A percentile compares a stretch with the other conserved stretches of the same genome.
phyloP scores from a whole-genome alignment of 1,140 invertebrate genomes.

The Oreohelix idahoensis region DNA sequence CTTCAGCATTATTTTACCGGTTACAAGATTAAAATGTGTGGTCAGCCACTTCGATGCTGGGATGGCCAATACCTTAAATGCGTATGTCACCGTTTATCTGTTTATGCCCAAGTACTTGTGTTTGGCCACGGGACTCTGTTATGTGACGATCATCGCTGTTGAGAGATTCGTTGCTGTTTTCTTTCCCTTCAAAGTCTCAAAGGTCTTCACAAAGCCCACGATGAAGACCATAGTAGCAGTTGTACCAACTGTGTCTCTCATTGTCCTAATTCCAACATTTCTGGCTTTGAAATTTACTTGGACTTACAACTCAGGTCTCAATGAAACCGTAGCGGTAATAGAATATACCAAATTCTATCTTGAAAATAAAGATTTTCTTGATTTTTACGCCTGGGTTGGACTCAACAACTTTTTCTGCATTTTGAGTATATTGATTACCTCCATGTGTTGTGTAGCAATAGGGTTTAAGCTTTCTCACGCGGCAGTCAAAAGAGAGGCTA shows the following conservation, averaged over 20 bases:
- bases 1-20: not conserved
- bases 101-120: not conserved
- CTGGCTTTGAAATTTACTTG: not conserved
- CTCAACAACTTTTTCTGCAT: conserved; percentile 9
- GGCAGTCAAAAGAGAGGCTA: not conserved
- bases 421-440: not conserved
- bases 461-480: not conserved
- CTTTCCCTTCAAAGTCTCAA: conserved; percentile 14
- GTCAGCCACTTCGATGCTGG: not conserved
- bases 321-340: not conserved
- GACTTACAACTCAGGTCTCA: not conserved
- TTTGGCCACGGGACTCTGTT: not conserved
- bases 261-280: not conserved
- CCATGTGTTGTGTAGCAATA: not conserved
- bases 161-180: conserved; percentile 21
- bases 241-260: not conserved
- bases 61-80: not conserved
- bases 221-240: not conserved
- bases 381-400: conserved; percentile 4
- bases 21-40: not conserved
- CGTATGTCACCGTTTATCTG: not conserved
- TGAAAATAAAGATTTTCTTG: not conserved
- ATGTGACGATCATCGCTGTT: not conserved
- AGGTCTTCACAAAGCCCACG: not conserved
- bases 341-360: not conserved